Evolutionary conservation across 2,888 invertebrate species (phyloP), one percentile per base, ranked within the genome.

Genomic region (Euzetes globulus): DNA sequence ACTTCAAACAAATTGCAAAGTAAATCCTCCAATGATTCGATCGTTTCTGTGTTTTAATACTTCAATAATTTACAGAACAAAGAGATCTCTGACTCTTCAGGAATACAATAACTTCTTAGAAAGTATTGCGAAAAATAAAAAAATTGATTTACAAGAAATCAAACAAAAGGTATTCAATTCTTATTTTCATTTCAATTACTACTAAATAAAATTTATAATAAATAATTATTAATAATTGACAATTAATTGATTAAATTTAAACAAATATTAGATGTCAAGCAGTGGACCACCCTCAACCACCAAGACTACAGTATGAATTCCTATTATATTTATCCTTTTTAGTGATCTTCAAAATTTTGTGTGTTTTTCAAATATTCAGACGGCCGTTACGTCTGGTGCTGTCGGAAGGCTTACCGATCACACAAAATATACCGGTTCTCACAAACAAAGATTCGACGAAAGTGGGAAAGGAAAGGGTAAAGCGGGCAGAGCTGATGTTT

Each of bases 101-200:
- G 93, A 93, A 80, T 94, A 92, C 82, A 89, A 89, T 81, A 89
- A 91, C 80, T 94, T 91, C 82, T 84, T 94, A 71, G 93, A 92
- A 0, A 93, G 92, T 78, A 83, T 94, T 79, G 90, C 92, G 17
- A 92, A 91, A 80, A 89, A 88, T 79, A 93, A 90, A 84, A 92
- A 92, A 81, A 83, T 91, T 1, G 91, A 92, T 76, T 80, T 90
- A 0, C 86, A 87, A 0, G 91, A 91, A 77, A 89, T 93, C 75
- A 91, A 91, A 82, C 87, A 85, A 79, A 94, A 93, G 82, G 84
- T 94, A 19, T 6, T 68, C 55, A 5, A 50, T 7, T 50, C 50
- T 50, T 19, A n/a, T 17, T 17, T 50, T 50, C 4, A 50, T 27
- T 9, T 7, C 17, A 9, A 7, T 58, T 33, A 33, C 9, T 4